A percentile compares a stretch with the other conserved stretches of the same genome.
Conservation (phyloP, 1,140 invertebrate genomes). For the Piezodorus guildinii region DNA sequence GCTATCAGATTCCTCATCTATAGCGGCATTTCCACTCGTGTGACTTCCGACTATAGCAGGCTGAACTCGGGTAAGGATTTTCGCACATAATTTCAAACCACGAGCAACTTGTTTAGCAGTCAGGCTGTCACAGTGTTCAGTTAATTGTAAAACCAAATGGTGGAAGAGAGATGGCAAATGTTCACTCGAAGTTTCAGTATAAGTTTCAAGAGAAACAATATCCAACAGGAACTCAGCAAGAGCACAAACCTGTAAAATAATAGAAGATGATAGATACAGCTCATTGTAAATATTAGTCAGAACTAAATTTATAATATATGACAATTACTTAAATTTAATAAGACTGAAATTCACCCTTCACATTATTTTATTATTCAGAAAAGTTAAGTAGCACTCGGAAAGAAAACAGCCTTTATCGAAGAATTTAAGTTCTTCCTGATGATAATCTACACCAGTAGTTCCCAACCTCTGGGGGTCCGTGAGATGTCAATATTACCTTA, state of each 20-base stretch:
- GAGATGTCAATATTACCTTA: too few relatives aligned
- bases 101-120: constrained; percentile 49
- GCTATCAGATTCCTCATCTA: constrained; percentile 1
- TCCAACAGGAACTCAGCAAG: constrained; percentile 69
- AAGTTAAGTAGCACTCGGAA: too few relatives aligned
- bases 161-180: constrained; percentile 62
- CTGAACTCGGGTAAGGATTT: constrained; percentile 65
- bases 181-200: constrained; percentile 65
- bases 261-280: too few relatives aligned
- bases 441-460: too few relatives aligned
- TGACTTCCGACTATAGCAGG: constrained; percentile 35
- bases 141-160: constrained; percentile 49
- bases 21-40: background rate
- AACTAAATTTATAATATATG: too few relatives aligned
- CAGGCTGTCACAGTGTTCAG: constrained; percentile 44
- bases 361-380: too few relatives aligned
- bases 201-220: constrained; percentile 66
- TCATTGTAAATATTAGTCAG: too few relatives aligned
- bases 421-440: too few relatives aligned
- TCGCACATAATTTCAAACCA: constrained; percentile 55
- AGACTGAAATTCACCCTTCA: too few relatives aligned
- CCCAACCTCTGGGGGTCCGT: too few relatives aligned
- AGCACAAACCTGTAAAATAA: constrained; percentile 45
- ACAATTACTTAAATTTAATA: too few relatives aligned
- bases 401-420: too few relatives aligned